phyloP scores from a whole-genome alignment of 2,888 invertebrate species.

The Tetrapedia diversipes region DNA sequence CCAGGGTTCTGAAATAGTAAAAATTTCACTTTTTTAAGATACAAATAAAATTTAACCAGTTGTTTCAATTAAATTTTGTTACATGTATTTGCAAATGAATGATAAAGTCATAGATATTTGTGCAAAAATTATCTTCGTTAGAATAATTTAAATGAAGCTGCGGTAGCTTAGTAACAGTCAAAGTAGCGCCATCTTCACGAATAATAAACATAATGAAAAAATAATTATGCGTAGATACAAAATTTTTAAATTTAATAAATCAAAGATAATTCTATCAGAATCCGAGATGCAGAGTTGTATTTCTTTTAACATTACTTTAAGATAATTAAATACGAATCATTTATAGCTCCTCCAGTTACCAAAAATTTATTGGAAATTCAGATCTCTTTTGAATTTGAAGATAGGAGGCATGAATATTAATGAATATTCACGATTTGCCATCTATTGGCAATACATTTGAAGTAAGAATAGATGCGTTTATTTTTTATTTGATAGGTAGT shows the following conservation, averaged over 20 bases:
- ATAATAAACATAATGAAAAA: constrained; percentile 29
- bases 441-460: constrained; percentile 44
- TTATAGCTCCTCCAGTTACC: background rate
- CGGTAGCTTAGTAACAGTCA: constrained; percentile 44
- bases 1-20: constrained; percentile 49
- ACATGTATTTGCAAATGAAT: background rate
- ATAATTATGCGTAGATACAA: constrained; percentile 29
- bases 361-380: background rate
- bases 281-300: background rate
- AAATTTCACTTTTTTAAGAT: constrained; percentile 39
- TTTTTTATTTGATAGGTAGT: constrained; percentile 30
- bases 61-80: background rate
- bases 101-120: background rate
- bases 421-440: constrained; percentile 46
- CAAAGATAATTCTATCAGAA: background rate
- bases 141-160: constrained; percentile 21
- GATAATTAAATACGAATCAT: background rate
- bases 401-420: background rate
- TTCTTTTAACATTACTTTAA: background rate
- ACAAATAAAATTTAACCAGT: constrained; percentile 20
- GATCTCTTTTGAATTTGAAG: constrained; percentile 23
- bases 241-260: constrained; percentile 37
- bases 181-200: constrained; percentile 51
- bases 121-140: constrained; percentile 23
- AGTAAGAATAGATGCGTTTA: constrained; percentile 36